Evolutionary conservation across 2,113 vertebrate genomes (phyloP).

Genomic region (Bungarus multicinctus): DNA sequence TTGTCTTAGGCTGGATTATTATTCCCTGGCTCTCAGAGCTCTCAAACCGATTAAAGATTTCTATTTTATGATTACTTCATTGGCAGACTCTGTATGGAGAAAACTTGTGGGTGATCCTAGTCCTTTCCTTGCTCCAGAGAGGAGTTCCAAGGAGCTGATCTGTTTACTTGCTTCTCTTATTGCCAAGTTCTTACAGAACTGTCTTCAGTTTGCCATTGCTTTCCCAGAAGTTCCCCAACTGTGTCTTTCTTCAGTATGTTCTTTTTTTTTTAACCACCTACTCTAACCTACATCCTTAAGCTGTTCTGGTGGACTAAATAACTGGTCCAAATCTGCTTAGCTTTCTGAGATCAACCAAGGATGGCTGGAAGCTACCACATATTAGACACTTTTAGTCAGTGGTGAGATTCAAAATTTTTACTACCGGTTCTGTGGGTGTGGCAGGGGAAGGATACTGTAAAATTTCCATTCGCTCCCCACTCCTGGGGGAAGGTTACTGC

Average conservation of each 20-base stretch:
- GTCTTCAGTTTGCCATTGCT: not conserved
- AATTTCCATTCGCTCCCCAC: no score
- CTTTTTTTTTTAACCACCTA: not conserved
- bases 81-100: not conserved
- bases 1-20: not conserved
- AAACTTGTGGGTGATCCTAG: not conserved
- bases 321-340: not conserved
- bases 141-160: not conserved
- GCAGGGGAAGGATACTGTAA: no score
- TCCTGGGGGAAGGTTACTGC: no score
- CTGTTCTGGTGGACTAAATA: not conserved
- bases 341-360: not conserved
- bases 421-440: no score
- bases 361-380: not conserved
- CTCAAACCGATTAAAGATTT: not conserved
- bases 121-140: not conserved
- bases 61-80: not conserved
- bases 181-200: not conserved
- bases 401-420: no score
- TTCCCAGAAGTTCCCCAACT: not conserved
- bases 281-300: no score
- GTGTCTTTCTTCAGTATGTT: not conserved
- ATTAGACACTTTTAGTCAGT: not conserved
- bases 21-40: not conserved
- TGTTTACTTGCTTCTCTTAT: not conserved